Evolutionary conservation across 2,888 invertebrate genomes (phyloP).

Genomic region (Keiferia lycopersicella): DNA sequence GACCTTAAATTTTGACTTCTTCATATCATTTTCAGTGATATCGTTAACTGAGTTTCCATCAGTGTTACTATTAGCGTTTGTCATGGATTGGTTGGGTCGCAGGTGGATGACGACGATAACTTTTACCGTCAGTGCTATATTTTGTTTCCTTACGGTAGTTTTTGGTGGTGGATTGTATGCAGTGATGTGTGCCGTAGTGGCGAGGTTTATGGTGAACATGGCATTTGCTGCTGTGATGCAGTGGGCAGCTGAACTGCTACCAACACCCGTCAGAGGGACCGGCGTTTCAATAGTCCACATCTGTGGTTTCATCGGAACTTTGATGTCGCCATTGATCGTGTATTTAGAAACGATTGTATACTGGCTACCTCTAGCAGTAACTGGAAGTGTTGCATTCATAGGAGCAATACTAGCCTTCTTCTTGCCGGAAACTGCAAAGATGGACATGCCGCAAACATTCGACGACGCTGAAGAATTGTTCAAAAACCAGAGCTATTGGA

Average conservation of each 20-base stretch:
- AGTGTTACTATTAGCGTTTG: slow-evolving; percentile 51
- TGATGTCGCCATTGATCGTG: slow-evolving; percentile 51
- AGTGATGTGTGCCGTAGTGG: slow-evolving; percentile 52
- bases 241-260: slow-evolving; percentile 60
- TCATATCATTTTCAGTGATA: slow-evolving; percentile 58
- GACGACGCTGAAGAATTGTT: slow-evolving; percentile 46
- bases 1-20: slow-evolving; percentile 55
- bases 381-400: slow-evolving; percentile 37
- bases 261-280: slow-evolving; percentile 56
- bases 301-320: slow-evolving; percentile 52
- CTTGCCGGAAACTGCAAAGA: slow-evolving; percentile 47
- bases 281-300: slow-evolving; percentile 56
- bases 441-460: slow-evolving; percentile 49
- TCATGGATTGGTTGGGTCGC: slow-evolving; percentile 58
- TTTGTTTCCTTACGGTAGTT: slow-evolving; percentile 50
- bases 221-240: slow-evolving; percentile 50
- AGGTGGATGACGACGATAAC: slow-evolving; percentile 51
- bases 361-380: slow-evolving; percentile 43
- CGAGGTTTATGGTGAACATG: slow-evolving; percentile 59
- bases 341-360: slow-evolving; percentile 41
- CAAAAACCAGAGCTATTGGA: slow-evolving; percentile 39
- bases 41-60: slow-evolving; percentile 60
- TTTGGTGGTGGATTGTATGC: slow-evolving; percentile 46
- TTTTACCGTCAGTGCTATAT: slow-evolving; percentile 48
- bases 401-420: slow-evolving; percentile 34